Evolutionary conservation across 1,140 invertebrate species (phyloP).

Genomic region (Tetramorium alpestre): DNA sequence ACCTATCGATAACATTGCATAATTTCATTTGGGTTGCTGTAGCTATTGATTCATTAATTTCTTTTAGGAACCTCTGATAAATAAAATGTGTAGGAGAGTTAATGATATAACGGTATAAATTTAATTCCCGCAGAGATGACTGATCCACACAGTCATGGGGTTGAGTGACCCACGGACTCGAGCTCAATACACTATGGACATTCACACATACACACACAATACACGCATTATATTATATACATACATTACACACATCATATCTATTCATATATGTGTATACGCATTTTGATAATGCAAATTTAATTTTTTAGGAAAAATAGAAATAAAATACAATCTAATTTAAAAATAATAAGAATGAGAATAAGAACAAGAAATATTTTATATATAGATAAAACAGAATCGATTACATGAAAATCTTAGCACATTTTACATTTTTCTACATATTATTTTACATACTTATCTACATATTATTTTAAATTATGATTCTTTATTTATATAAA

Average conservation of each 20-base stretch:
- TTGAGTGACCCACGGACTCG: neutral
- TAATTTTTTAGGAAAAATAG: neutral
- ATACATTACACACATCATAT: neutral
- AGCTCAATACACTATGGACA: neutral
- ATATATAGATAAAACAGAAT: neutral
- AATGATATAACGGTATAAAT: conserved; percentile 10
- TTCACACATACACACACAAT: neutral
- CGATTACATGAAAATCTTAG: neutral
- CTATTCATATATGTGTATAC: neutral
- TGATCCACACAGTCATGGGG: neutral
- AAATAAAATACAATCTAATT: neutral
- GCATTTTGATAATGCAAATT: neutral
- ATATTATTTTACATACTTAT: neutral
- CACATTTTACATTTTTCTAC: neutral
- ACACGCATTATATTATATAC: neutral
- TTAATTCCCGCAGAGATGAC: conserved; percentile 28
- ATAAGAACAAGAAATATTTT: neutral
- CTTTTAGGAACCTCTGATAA: neutral
- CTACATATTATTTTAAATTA: neutral
- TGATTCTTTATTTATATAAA: neutral
- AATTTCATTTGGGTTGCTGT: neutral
- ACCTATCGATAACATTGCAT: neutral
- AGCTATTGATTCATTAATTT: conserved; percentile 24
- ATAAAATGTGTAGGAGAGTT: neutral
- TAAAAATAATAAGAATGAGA: neutral